A percentile compares a stretch with the other conserved stretches of the same genome.
Evolutionary conservation across 2,888 invertebrate genomes (phyloP).

Genomic region (Pollenia griseotomentosa): DNA sequence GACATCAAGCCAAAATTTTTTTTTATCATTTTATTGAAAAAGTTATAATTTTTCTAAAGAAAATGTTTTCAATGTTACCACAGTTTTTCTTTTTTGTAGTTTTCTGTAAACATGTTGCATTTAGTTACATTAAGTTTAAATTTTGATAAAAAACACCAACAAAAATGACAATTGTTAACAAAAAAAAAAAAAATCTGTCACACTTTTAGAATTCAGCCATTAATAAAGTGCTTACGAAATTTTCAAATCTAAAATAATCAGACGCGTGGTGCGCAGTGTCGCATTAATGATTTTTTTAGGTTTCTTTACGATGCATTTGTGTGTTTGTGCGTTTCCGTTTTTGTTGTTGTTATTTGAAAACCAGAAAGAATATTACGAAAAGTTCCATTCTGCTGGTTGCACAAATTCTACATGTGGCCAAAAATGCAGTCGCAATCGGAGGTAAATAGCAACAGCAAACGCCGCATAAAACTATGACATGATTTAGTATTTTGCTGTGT

Average conservation of each 20-base stretch:
- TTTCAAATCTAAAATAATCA: conserved; percentile 25
- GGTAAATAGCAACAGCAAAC: background rate
- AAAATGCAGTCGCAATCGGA: conserved; percentile 4
- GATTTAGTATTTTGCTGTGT: conserved; percentile 46
- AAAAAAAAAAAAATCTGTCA: conserved; percentile 55
- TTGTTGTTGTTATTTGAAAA: conserved; percentile 36
- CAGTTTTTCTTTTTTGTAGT: background rate
- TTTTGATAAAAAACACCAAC: background rate
- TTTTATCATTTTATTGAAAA: too few species aligned
- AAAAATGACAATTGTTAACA: conserved; percentile 27
- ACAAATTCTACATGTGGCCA: conserved; percentile 18
- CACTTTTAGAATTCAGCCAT: conserved; percentile 44
- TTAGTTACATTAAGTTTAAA: background rate
- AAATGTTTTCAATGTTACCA: background rate
- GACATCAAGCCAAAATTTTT: too few species aligned
- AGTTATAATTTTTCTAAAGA: background rate
- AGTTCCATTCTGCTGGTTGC: conserved; percentile 54
- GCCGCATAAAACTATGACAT: conserved; percentile 30
- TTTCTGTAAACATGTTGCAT: conserved; percentile 2
- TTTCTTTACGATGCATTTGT: background rate
- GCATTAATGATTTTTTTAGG: background rate
- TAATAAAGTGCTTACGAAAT: conserved; percentile 54
- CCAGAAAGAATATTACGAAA: conserved; percentile 29
- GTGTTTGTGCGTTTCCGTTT: conserved; percentile 56
- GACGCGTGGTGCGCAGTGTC: conserved; percentile 16